These are phyloP conservation scores for Drosophila mayri DNA, from an alignment of 1,140 invertebrate species.

Conservation along the genomic window DNA sequence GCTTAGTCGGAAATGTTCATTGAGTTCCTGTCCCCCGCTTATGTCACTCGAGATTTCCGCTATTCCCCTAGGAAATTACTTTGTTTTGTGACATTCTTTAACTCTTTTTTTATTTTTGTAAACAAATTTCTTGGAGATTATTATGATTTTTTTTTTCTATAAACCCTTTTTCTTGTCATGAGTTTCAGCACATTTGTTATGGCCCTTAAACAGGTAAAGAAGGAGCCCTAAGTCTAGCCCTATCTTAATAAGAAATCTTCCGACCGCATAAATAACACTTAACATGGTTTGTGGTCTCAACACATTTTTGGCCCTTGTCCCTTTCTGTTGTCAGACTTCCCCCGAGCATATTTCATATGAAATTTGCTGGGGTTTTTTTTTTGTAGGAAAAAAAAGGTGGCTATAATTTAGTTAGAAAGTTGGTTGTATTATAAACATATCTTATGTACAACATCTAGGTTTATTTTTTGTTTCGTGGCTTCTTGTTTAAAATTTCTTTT, in stretches of 20 bases:
- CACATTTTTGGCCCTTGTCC: conserved; percentile 41
- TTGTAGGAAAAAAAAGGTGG: conserved; percentile 13
- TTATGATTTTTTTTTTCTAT: neutral
- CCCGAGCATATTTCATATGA: conserved; percentile 41
- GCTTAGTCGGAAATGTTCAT: conserved; percentile 48
- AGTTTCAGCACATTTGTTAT: conserved; percentile 55
- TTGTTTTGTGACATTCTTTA: conserved; percentile 2
- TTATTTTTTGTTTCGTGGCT: neutral
- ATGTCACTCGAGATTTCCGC: conserved; percentile 29
- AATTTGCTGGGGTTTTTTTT: conserved; percentile 28
- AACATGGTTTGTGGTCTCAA: conserved; percentile 64
- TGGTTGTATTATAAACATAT: neutral
- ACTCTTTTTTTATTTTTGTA: neutral
- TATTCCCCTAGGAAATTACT: conserved; percentile 26
- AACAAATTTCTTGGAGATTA: conserved; percentile 15
- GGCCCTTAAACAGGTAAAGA: conserved; percentile 35
- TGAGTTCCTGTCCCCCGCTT: conserved; percentile 39
- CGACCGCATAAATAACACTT: conserved; percentile 74
- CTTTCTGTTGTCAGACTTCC: conserved; percentile 46
- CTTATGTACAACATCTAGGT: conserved; percentile 8
- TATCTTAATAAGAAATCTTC: conserved; percentile 79
- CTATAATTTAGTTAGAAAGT: conserved; percentile 25
- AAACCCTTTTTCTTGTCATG: conserved; percentile 62
- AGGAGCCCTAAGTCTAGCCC: conserved; percentile 49
- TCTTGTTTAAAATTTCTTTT: conserved; percentile 6